Base-by-base conservation (phyloP, 2,888 invertebrate genomes). In the Habrosyne pyritoides region DNA sequence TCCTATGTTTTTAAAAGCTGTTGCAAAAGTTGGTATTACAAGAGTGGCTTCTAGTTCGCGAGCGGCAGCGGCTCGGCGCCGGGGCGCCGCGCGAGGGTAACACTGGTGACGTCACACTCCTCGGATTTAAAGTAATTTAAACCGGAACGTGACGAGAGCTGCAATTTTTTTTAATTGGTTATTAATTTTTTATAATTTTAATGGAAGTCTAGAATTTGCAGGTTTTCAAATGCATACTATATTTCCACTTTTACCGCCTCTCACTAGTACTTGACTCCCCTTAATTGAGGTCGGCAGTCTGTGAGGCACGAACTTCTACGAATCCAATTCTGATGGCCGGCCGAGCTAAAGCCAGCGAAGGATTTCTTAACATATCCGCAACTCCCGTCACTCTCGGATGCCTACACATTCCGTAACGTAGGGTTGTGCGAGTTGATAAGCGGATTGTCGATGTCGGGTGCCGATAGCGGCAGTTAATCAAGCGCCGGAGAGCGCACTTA, bases 401-500 rank as follows among this genome's bases (percentile, higher is more conserved):
- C 30, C 30, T 4, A 30, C 2, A 30, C 12, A 12, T 36, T 4
- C 5, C 2, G 36, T 7, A 14, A n/a, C 42, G 7, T 42, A 18
- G 18, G 42, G 42, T 8, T 42, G 8, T 42, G 42, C 8, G 42
- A 33, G 42, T 18, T 42, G 42, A 14, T 42, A 18, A 18, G 42
- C 42, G 46, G 14, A n/a, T 33, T n/a, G 33, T 33, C 46, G 52
- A 52, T 24, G 46, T 24, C 46, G 46, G 42, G 18, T 8, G 8
- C 8, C 5, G 42, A 42, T 42, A 18, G 42, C 42, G 42, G 21
- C 18, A 21, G 49, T 24, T 54, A 47, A 36, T 48, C 36, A 54
- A 55, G 36, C 53, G 53, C 33, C 55, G 30, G 53, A 58, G 56
- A 22, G 56, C 51, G 57, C 62, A 56, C 60, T 63, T 56, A 60